Percentiles rank a stretch among this genome's conserved stretches.
Evolutionary conservation across 2,797 vertebrate species (phyloP).

Genomic region (Galago senegalensis): DNA sequence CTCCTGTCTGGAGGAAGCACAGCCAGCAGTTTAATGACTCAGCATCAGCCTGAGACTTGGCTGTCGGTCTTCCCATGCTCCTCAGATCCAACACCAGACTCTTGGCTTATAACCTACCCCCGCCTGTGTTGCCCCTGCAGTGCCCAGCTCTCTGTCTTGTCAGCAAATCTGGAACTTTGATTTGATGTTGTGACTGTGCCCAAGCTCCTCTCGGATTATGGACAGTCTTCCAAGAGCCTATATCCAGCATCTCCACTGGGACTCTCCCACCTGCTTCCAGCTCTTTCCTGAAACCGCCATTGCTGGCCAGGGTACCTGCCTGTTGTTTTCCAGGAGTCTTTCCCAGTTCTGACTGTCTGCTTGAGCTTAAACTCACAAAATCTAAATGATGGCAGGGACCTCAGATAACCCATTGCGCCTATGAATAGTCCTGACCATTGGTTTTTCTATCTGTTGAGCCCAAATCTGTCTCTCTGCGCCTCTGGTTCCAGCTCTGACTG

Average conservation of each 20-base stretch:
- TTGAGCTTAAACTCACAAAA: not conserved
- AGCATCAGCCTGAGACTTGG: not conserved
- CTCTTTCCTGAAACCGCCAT: not conserved
- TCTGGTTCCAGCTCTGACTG: not conserved
- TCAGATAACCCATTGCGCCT: not conserved
- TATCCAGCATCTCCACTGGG: not conserved
- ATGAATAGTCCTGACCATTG: not conserved
- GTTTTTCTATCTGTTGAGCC: not conserved
- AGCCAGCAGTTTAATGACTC: not conserved
- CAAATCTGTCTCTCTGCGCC: not conserved
- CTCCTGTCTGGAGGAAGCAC: not conserved
- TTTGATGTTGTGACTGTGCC: not conserved
- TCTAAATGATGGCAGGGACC: not conserved
- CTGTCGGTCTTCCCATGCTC: not conserved
- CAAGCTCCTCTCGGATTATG: not conserved
- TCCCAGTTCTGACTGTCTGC: not conserved
- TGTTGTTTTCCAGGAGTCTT: not conserved
- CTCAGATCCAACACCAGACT: not conserved
- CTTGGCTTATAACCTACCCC: not conserved
- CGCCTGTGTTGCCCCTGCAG: accelerated
- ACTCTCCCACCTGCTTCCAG: not conserved
- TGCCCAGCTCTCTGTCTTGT: not conserved
- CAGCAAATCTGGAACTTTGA: not conserved
- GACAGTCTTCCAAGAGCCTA: not conserved
- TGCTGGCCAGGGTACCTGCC: not conserved